Evolutionary conservation across 1,140 invertebrate genomes (phyloP).

Genomic region (Drosophila funebris): DNA sequence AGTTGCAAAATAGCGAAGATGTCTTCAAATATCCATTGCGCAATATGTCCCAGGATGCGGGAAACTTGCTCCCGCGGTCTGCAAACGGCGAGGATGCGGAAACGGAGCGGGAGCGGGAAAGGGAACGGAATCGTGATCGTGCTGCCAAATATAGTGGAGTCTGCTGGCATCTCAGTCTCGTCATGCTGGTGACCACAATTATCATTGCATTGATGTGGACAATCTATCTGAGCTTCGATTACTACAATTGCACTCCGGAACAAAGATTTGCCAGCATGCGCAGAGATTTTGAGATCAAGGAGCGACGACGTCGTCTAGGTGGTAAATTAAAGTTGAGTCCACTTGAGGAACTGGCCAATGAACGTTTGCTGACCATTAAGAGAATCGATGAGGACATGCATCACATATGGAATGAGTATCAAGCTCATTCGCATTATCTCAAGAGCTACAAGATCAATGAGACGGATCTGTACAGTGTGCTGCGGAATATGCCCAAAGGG

Average conservation of each 20-base stretch:
- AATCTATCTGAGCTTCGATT: conserved; percentile 2
- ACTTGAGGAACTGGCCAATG: conserved; percentile 50
- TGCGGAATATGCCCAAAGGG: conserved; percentile 89
- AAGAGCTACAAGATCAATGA: conserved; percentile 86
- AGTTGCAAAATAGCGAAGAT: background rate
- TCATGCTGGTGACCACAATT: conserved; percentile 24
- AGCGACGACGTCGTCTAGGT: conserved; percentile 43
- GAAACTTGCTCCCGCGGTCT: background rate
- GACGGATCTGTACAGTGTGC: conserved; percentile 88
- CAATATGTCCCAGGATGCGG: background rate
- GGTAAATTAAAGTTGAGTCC: conserved; percentile 22
- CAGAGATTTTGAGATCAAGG: background rate
- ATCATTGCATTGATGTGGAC: conserved; percentile 42
- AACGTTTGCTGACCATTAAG: conserved; percentile 34
- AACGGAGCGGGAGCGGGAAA: background rate
- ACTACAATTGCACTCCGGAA: conserved; percentile 3
- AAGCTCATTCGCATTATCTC: conserved; percentile 86
- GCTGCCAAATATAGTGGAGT: background rate
- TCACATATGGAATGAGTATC: conserved; percentile 44
- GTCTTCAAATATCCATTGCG: conserved; percentile 6
- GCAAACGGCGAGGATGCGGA: background rate
- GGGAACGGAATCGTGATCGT: background rate
- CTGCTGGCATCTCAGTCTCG: conserved; percentile 26
- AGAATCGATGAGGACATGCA: conserved; percentile 33
- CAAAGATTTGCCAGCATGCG: conserved; percentile 22